A percentile compares a stretch with the other conserved stretches of the same genome.
phyloP scores from a whole-genome alignment of 2,888 invertebrate species.

The Drosophila mulleri region DNA sequence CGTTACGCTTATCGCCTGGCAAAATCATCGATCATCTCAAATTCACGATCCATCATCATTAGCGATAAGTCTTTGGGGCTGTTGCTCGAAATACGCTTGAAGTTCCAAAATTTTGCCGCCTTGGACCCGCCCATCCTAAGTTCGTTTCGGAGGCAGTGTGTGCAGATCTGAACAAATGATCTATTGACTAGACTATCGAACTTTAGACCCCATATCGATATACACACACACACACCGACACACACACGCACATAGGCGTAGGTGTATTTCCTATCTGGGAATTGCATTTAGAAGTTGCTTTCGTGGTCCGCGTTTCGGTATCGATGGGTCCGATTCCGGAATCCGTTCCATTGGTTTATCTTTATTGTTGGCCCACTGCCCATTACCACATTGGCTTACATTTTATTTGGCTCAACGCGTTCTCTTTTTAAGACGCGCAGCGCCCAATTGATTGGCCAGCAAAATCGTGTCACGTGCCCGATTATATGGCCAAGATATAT shows the following conservation, averaged over 20 bases:
- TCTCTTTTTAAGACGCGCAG: slow-evolving; percentile 29
- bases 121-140: background rate
- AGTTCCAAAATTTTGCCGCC: slow-evolving; percentile 58
- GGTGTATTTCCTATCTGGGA: background rate
- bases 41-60: slow-evolving; percentile 81
- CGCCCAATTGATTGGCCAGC: slow-evolving; percentile 43
- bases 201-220: slow-evolving; percentile 11
- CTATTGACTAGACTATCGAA: slow-evolving; percentile 14
- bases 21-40: slow-evolving; percentile 80
- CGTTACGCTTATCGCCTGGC: slow-evolving; percentile 46
- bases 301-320: background rate
- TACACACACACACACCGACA: background rate
- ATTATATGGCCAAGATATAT: slow-evolving; percentile 55
- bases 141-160: slow-evolving; percentile 21
- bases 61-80: slow-evolving; percentile 61
- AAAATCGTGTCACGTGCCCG: slow-evolving; percentile 61
- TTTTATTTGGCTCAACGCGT: background rate
- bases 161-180: slow-evolving; percentile 39
- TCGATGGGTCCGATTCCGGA: slow-evolving; percentile 10
- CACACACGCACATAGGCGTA: background rate
- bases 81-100: slow-evolving; percentile 58
- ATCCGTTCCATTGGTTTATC: slow-evolving; percentile 45
- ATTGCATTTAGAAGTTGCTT: background rate
- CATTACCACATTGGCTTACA: slow-evolving; percentile 24
- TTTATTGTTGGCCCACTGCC: slow-evolving; percentile 55